Percentiles rank a stretch among this genome's conserved stretches.
These are phyloP conservation scores for Bambusicola thoracicus DNA, from an alignment of 2,113 vertebrate species.

Conservation along the genomic window DNA sequence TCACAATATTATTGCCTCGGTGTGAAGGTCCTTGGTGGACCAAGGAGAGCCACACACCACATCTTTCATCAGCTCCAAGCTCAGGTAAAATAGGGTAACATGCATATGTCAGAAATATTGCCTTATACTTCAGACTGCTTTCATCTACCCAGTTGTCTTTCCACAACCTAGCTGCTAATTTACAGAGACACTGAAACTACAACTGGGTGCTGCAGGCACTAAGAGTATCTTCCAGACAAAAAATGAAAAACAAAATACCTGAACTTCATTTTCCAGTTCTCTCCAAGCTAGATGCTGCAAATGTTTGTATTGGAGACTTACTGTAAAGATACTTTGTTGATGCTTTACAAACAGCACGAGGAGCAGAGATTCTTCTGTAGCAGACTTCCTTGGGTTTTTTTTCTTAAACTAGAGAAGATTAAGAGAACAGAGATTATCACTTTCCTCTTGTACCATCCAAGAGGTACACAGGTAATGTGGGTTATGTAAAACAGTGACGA, in stretches of 20 bases:
- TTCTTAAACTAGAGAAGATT: not conserved
- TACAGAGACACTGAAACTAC: not conserved
- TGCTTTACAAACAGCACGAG: not conserved
- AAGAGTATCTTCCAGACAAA: not conserved
- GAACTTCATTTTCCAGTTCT: not conserved
- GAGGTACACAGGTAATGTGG: fast-evolving
- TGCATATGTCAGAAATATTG: not conserved
- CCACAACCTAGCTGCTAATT: not conserved
- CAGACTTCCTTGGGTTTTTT: not conserved
- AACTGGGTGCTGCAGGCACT: not conserved
- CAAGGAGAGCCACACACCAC: not conserved
- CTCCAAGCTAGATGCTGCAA: not conserved
- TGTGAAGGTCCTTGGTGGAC: not conserved
- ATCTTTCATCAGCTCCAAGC: not conserved
- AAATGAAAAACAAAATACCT: not conserved
- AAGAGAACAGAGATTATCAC: not conserved
- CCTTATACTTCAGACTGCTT: not conserved
- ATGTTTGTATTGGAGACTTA: not conserved
- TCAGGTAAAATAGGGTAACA: not conserved
- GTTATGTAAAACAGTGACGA: fast-evolving
- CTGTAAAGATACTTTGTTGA: not conserved
- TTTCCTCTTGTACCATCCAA: not conserved
- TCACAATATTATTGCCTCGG: not conserved
- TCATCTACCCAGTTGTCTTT: not conserved
- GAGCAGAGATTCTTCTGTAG: not conserved